These are phyloP conservation scores for Penaeus indicus DNA, from an alignment of 1,140 invertebrate genomes.

Conservation along the genomic window DNA sequence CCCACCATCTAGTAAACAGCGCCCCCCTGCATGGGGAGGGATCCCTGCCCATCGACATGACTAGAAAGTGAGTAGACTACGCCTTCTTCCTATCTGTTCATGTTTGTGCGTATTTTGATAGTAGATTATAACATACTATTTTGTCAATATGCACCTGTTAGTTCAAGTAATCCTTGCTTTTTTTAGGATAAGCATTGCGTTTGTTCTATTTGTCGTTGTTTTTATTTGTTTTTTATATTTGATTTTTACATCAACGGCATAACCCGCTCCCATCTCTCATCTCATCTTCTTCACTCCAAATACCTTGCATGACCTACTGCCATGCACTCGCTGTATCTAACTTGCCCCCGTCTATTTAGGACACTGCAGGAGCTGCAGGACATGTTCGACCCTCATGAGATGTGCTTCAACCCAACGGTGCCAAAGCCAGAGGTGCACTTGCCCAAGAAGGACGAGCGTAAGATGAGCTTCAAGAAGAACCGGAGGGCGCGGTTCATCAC, in stretches of 20 bases:
- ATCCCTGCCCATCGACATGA: constrained; percentile 25
- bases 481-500: constrained; percentile 7
- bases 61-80: constrained; percentile 27
- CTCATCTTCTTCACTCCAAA: background rate
- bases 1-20: constrained; percentile 17
- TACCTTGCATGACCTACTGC: background rate
- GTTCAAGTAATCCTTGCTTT: too few species aligned
- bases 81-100: background rate
- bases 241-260: too few species aligned
- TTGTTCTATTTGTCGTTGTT: too few species aligned
- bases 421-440: constrained; percentile 26
- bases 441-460: background rate
- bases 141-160: too few species aligned
- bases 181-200: too few species aligned
- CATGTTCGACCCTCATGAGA: constrained; percentile 30
- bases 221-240: too few species aligned
- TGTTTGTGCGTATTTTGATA: background rate
- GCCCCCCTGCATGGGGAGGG: constrained; percentile 39
- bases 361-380: constrained; percentile 45
- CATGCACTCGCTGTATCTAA: background rate
- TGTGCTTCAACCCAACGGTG: constrained; percentile 56
- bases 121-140: background rate
- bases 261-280: too few species aligned
- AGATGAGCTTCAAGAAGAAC: background rate
- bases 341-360: background rate